Evolutionary conservation across 92 coral and sea anemone genomes (phyloP), one percentile per base, ranked within the genome.

Genomic region (Palythoa caribaeorum): DNA sequence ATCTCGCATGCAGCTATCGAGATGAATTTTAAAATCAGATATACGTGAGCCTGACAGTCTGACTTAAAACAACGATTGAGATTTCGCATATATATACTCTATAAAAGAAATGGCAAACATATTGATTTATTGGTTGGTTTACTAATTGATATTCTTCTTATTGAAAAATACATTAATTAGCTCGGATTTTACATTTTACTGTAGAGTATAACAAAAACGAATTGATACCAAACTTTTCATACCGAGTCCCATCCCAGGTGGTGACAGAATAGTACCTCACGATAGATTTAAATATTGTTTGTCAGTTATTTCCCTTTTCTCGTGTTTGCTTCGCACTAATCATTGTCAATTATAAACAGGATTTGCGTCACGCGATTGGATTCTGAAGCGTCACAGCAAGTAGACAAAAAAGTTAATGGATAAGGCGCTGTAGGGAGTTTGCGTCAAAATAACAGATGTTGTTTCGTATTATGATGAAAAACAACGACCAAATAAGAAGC

Each of bases 391-490:
- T 63, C 70, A 63, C 70, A 63, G 70, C 70, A n/a, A 63, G 70
- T 63, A 35, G 37, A 63, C 70, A 63, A 63, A 63, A 7, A 63
- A 63, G 70, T 63, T 63, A 63, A 63, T 63, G 70, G 70, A 63
- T 17, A 17, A 63, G 70, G n/a, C 10, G 35, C 28, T 63, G 70
- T 63, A 17, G 28, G 70, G 70, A 63, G 70, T 63, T 63, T 63
- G 70, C 70, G 70, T 63, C 70, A 63, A 63, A 63, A 4, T 63
- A n/a, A 63, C 70, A 63, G 70, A 63, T 63, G 70, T 63, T 63
- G 70, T 63, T 63, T 63, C 37, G 28, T 63, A 17, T 63, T 35
- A 63, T 63, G 9, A 63, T 7, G 70, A 63, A 20, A 63, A 63
- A 63, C 70, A 63, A 20, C 21, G 20, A 16, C 70, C 50, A 2